A percentile compares a stretch with the other conserved stretches of the same genome.
These are phyloP conservation scores for Gymnogyps californianus DNA, from an alignment of 2,113 vertebrate genomes.

Conservation along the genomic window DNA sequence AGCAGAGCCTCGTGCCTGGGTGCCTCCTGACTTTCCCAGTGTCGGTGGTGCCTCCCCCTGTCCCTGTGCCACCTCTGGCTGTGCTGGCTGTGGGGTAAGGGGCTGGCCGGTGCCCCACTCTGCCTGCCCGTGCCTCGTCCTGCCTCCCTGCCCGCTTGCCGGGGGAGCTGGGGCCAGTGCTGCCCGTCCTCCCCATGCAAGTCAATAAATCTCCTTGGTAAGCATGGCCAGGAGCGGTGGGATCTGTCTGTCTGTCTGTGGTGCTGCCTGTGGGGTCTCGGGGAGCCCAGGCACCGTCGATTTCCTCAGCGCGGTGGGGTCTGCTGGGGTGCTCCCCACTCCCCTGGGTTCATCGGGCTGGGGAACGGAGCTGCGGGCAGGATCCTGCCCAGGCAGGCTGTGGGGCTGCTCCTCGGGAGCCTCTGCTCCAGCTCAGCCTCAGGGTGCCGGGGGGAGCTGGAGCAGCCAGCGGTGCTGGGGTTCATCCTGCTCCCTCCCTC, in stretches of 20 bases:
- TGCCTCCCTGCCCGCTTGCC: background rate
- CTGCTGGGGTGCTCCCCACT: background rate
- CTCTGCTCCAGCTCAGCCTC: background rate
- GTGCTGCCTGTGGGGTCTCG: fast-evolving
- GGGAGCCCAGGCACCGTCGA: fast-evolving
- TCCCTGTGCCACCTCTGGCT: background rate
- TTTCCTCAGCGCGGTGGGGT: fast-evolving
- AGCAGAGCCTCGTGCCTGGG: background rate
- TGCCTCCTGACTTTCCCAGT: background rate
- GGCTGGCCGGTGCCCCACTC: background rate
- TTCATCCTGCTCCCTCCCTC: background rate
- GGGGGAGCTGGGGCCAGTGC: background rate
- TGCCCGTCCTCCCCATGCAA: background rate
- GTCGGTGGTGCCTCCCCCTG: background rate
- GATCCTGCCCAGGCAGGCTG: background rate
- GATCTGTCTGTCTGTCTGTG: background rate
- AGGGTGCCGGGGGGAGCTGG: fast-evolving
- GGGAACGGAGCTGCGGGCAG: fast-evolving
- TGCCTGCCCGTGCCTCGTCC: background rate
- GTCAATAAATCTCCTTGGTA: conserved; percentile 40
- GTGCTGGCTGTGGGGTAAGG: background rate
- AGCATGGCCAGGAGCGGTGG: background rate
- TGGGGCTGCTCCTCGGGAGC: background rate
- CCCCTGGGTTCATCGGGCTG: background rate
- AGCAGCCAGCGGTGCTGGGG: background rate